Evolutionary conservation across 2,113 vertebrate species (phyloP), one percentile per base, ranked within the genome.

Genomic region (Mesitornis unicolor): DNA sequence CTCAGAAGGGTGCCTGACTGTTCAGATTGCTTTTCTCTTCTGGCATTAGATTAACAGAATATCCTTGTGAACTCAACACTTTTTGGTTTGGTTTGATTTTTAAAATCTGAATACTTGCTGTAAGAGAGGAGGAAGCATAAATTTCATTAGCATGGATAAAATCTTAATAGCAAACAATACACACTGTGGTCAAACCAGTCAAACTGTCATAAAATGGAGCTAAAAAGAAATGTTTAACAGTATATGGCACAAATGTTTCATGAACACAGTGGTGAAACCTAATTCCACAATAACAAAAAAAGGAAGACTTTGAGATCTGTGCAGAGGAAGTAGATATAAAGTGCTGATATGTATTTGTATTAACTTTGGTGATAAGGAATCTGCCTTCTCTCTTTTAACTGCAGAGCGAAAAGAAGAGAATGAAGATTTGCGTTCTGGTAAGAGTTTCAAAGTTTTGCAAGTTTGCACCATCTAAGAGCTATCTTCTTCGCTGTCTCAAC

Each of bases 381-480:
- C 69, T 84, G 67, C 40, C 87, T 92, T 74, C 71, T 87, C 43
- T 84, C 65, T 78, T 93, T 86, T 82, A 95, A 91, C 42, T 69
- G 43, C 26, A 87, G 73, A 78, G 43, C 5, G 16, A 63, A 75
- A 84, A 80, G 60, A 61, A 43, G 48, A 51, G 7, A 50, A 71
- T 35, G 20, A 79, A 70, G 2, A 53, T 29, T 43, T 79, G 28
- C 25, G 89, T 89, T 84, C 53, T 87, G 43, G 38, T 85, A 79
- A 53, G n/a, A 74, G 42, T 82, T 94, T 94, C 74, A 83, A 94
- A 89, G 84, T 89, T 96, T 76, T 87, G 6, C 43, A 83, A 42
- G 36, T 69, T 94, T 94, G 80, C 48, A 75, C 40, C 22, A 47
- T 33, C 26, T 90, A 79, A 90, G 31, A 15, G 77, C 50, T 76